phyloP scores from a whole-genome alignment of 2,113 vertebrate species.

The Antechinus flavipes region DNA sequence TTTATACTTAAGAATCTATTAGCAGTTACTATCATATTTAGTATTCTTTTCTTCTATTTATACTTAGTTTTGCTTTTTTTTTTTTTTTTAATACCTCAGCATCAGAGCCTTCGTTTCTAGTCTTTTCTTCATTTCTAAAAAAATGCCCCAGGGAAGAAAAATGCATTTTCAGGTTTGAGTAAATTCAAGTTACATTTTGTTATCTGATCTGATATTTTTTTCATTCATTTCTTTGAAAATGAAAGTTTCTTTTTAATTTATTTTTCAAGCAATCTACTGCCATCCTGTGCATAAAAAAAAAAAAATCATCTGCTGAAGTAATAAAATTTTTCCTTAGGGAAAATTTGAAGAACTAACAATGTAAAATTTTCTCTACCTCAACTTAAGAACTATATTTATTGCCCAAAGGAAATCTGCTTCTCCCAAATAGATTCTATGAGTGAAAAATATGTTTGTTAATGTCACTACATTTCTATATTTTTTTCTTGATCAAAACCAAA shows the following conservation, averaged over 20 bases:
- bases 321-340: neutral
- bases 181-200: neutral
- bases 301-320: neutral
- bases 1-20: neutral
- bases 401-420: neutral
- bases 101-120: neutral
- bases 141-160: neutral
- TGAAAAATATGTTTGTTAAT: neutral
- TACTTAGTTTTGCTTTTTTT: neutral
- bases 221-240: slow-evolving; percentile 59
- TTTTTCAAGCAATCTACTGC: neutral
- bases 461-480: neutral
- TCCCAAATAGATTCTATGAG: neutral
- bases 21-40: neutral
- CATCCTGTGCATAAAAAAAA: neutral
- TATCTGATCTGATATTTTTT: slow-evolving; percentile 25
- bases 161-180: neutral
- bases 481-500: neutral
- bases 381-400: neutral
- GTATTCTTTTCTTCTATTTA: neutral
- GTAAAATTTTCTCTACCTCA: neutral
- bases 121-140: neutral
- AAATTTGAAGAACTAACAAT: neutral
- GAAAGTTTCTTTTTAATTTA: neutral
- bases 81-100: neutral